These are phyloP conservation scores for Sciurus niger DNA, from an alignment of 2,113 vertebrate species.

Conservation along the genomic window DNA sequence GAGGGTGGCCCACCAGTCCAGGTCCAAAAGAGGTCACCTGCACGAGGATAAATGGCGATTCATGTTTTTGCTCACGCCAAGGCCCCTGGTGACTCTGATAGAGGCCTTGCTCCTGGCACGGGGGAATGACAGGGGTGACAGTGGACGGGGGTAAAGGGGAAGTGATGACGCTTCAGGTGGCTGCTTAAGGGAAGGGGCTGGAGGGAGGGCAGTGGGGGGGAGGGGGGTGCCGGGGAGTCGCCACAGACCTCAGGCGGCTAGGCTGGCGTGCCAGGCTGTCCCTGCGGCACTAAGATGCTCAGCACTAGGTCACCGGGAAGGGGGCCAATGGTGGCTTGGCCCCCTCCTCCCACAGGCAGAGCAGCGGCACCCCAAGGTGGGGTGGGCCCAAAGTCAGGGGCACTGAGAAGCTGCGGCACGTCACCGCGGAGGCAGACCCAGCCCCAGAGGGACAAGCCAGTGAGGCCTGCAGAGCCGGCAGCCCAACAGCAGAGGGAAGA, in stretches of 20 bases:
- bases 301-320: neutral
- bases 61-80: neutral
- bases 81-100: neutral
- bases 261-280: neutral
- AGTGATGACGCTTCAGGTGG: neutral
- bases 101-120: neutral
- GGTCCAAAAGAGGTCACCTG: neutral
- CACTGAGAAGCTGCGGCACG: neutral
- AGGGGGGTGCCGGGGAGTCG: neutral
- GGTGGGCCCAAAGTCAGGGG: neutral
- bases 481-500: neutral
- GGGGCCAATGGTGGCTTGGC: neutral
- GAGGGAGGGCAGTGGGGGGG: neutral
- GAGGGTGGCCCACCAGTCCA: neutral
- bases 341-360: neutral
- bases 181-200: neutral
- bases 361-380: neutral
- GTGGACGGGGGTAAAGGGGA: neutral
- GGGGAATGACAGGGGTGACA: neutral
- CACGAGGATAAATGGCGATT: neutral
- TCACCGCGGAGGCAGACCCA: fast-evolving
- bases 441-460: neutral
- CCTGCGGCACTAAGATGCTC: neutral
- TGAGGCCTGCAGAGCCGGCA: neutral
- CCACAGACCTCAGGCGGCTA: neutral